Conservation (phyloP, 2,113 vertebrate species). For the Steatornis caripensis region DNA sequence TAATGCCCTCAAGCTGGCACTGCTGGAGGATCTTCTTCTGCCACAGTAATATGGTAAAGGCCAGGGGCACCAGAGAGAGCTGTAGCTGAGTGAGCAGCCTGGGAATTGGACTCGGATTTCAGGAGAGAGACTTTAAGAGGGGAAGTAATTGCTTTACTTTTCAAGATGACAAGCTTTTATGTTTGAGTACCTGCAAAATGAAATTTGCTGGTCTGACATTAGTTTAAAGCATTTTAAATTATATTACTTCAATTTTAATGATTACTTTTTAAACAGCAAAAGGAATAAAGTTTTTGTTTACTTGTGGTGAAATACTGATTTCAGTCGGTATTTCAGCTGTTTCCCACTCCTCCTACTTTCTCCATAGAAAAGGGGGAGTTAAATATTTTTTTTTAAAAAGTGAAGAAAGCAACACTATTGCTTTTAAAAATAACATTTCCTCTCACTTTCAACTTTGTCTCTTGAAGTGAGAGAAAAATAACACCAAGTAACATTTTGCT, state of each 20-base stretch:
- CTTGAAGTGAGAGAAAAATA: constrained; percentile 19
- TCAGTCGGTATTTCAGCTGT: not conserved
- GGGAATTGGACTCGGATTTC: not conserved
- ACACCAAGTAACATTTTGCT: not conserved
- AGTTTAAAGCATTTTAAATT: not conserved
- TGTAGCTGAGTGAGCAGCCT: not conserved
- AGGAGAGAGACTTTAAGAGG: not conserved
- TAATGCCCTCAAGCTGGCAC: not conserved
- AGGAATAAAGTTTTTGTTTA: not conserved
- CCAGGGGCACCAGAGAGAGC: not conserved
- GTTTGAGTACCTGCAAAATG: not conserved
- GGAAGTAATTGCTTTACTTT: not conserved
- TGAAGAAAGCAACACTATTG: not conserved
- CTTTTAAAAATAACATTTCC: constrained; percentile 42
- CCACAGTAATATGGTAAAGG: not conserved
- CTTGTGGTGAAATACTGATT: not conserved
- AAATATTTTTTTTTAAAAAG: not conserved
- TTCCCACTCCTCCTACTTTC: not conserved
- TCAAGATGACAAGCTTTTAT: not conserved
- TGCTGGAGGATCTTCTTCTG: not conserved
- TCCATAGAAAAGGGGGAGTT: not conserved
- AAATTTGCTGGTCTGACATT: not conserved
- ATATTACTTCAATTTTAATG: not conserved
- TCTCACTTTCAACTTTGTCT: not conserved
- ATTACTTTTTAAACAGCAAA: not conserved